Evolutionary conservation across 2,888 invertebrate species (phyloP), one percentile per base, ranked within the genome.

Genomic region (Barypeithes pellucidus): DNA sequence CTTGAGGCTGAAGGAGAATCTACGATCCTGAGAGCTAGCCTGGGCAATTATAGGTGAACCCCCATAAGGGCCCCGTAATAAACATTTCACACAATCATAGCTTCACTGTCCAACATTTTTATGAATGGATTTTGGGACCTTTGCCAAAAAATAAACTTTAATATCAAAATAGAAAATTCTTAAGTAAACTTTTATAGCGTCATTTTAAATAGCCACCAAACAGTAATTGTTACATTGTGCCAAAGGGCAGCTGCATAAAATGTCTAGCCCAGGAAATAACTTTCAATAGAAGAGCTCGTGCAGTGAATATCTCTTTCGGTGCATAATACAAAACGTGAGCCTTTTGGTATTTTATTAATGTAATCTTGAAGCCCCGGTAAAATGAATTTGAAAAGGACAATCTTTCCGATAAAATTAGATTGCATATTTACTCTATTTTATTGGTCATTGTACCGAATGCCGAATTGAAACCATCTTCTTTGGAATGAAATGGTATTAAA

Each of bases 301-400:
- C 24, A n/a, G 29, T 24, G 52, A 52, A 52, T 52, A 22, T n/a
- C 22, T 52, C 16, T 52, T 24, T 52, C 43, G 8, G 11, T 3
- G 24, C 14, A 24, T 54, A 54, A 54, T 33, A 33, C 24, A n/a
- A 54, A 54, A 54, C 54, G 7, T 24, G 24, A n/a, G n/a, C 18
- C 18, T 9, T 47, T 52, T 24, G 52, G n/a, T 24, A 24, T 24
- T 52, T 52, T 24, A 52, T 52, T 24, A 52, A 52, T 52, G 20
- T 47, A 52, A 14, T 24, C 9, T 52, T 52, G 52, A 9, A n/a
- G n/a, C 24, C 24, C 1, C 7, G 52, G 16, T 52, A 52, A 52
- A 52, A 52, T 24, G 24, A 29, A 52, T 52, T n/a, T 24, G 52
- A 52, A 52, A 52, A 52, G 24, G 29, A 52, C 52, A 24, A 24